Conservation (phyloP, 2,888 invertebrate genomes). For the Pogonocherus hispidulus region DNA sequence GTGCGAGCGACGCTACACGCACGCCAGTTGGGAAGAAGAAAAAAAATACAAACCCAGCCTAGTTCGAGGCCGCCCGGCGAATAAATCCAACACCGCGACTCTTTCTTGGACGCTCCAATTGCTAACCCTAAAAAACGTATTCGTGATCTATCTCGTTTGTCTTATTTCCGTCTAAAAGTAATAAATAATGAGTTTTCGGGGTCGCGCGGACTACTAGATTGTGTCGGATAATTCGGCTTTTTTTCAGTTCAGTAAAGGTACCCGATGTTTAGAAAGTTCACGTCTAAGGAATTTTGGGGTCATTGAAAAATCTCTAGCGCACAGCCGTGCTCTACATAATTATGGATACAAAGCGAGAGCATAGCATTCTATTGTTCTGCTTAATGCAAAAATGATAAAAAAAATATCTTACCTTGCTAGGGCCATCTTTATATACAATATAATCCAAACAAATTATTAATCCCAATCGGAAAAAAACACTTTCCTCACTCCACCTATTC, state of each 20-base stretch:
- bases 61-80: constrained; percentile 33
- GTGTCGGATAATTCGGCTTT: constrained; percentile 55
- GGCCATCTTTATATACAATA: constrained; percentile 53
- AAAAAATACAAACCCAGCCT: constrained; percentile 31
- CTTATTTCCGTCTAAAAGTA: neutral
- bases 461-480: constrained; percentile 2
- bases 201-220: constrained; percentile 40
- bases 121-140: neutral
- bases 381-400: neutral
- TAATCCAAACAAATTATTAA: constrained; percentile 49
- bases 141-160: neutral
- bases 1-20: constrained; percentile 10
- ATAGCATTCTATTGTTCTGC: neutral
- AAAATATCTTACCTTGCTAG: constrained; percentile 52
- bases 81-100: too few relatives aligned
- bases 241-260: constrained; percentile 49
- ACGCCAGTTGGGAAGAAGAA: constrained; percentile 26
- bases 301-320: constrained; percentile 61
- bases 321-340: constrained; percentile 60
- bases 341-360: constrained; percentile 6
- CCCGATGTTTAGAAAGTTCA: constrained; percentile 30
- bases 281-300: constrained; percentile 59
- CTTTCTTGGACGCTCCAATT: neutral
- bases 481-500: constrained; percentile 26
- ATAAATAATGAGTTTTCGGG: constrained; percentile 14